Evolutionary conservation across 2,113 vertebrate genomes (phyloP).

Genomic region (Anoplopoma fimbria): DNA sequence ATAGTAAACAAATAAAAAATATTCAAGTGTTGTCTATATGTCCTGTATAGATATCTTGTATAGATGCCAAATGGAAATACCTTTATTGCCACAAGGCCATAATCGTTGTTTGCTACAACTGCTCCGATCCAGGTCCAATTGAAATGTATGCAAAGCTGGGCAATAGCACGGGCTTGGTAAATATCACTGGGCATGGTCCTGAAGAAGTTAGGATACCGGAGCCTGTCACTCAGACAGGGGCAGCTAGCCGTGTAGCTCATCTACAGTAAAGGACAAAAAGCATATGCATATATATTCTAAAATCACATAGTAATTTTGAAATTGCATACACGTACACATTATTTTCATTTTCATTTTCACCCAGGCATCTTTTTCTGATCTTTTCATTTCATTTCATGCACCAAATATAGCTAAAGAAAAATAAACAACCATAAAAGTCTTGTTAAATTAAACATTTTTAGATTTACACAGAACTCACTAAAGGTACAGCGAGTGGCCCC

Average conservation of each 20-base stretch:
- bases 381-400: background rate
- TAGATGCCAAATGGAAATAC: conserved; percentile 23
- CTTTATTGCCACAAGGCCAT: conserved; percentile 78
- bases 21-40: background rate
- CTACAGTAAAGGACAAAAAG: conserved; percentile 56
- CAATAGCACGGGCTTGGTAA: conserved; percentile 81
- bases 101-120: conserved; percentile 79
- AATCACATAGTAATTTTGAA: background rate
- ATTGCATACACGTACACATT: background rate
- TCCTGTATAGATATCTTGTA: background rate
- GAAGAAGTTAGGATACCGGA: conserved; percentile 83
- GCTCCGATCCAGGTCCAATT: conserved; percentile 87
- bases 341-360: background rate
- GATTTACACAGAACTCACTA: conserved; percentile 72
- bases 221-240: conserved; percentile 81
- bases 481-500: conserved; percentile 74
- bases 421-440: background rate
- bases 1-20: background rate
- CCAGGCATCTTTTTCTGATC: background rate
- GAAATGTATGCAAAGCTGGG: conserved; percentile 75
- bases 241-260: conserved; percentile 83
- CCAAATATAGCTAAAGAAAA: background rate
- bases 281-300: background rate
- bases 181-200: conserved; percentile 85
- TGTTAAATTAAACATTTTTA: background rate